A percentile compares a stretch with the other conserved stretches of the same genome.
Evolutionary conservation across 1,140 invertebrate species (phyloP).

Genomic region (Hylaeus volcanicus): DNA sequence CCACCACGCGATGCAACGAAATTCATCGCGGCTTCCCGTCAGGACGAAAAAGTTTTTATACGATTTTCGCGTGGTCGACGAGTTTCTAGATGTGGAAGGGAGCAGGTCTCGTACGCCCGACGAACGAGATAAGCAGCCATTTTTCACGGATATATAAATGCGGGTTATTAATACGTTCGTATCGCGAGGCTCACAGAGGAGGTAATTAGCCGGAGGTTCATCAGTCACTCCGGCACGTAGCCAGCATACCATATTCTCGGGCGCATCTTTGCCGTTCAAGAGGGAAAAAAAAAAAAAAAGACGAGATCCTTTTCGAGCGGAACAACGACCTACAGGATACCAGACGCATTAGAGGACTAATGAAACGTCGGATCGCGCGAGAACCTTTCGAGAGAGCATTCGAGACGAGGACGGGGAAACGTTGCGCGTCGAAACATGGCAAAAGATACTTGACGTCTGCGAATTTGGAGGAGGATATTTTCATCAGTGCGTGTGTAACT

Average conservation of each 20-base stretch:
- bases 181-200: conserved; percentile 73
- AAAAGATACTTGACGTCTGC: background rate
- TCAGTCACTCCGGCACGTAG: conserved; percentile 73
- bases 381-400: conserved; percentile 17
- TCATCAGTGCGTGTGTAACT: no score
- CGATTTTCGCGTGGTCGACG: background rate
- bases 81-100: background rate
- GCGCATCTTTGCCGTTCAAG: conserved; percentile 55
- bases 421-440: background rate
- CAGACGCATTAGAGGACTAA: conserved; percentile 75
- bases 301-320: conserved; percentile 43
- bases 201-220: conserved; percentile 77
- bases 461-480: background rate
- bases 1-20: background rate
- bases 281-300: conserved; percentile 40
- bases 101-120: background rate
- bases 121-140: conserved; percentile 67
- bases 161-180: conserved; percentile 75
- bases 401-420: background rate
- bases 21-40: no score
- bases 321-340: conserved; percentile 61
- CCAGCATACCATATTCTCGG: conserved; percentile 11
- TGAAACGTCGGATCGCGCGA: conserved; percentile 66
- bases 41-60: background rate
- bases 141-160: conserved; percentile 76